phyloP scores from a whole-genome alignment of 1,140 invertebrate species.

The Wasmannia auropunctata region DNA sequence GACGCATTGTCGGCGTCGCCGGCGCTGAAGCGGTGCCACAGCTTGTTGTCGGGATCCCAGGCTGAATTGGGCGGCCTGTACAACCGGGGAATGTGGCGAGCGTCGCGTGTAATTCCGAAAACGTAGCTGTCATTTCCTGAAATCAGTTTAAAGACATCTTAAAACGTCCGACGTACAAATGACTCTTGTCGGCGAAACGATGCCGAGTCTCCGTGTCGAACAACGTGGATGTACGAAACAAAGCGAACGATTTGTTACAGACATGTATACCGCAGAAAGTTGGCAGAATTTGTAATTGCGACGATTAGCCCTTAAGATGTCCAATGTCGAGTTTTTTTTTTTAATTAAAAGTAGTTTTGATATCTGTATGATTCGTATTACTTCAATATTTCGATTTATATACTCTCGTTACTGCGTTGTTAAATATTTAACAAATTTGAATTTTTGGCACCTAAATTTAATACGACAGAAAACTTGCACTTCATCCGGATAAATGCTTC shows the following conservation, averaged over 20 bases:
- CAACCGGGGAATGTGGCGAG: slow-evolving; percentile 60
- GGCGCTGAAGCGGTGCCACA: slow-evolving; percentile 80
- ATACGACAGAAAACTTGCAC: background rate
- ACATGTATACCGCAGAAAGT: background rate
- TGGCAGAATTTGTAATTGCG: background rate
- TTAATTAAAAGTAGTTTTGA: background rate
- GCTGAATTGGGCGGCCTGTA: slow-evolving; percentile 64
- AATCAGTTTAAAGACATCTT: slow-evolving; percentile 31
- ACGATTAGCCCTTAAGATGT: background rate
- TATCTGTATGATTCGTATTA: background rate
- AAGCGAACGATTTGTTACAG: background rate
- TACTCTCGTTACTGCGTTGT: background rate
- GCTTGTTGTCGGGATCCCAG: slow-evolving; percentile 75
- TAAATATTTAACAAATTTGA: background rate
- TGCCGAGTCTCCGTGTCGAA: no score
- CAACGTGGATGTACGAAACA: no score
- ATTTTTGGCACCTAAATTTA: background rate
- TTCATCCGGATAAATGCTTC: background rate
- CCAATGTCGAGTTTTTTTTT: background rate
- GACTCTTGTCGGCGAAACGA: no score
- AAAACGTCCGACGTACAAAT: background rate
- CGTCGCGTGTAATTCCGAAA: slow-evolving; percentile 61
- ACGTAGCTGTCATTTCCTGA: slow-evolving; percentile 68
- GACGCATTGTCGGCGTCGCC: slow-evolving; percentile 81
- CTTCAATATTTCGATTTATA: background rate